Base-by-base conservation (phyloP, 1,140 invertebrate species). In the Eriocheir sinensis region DNA sequence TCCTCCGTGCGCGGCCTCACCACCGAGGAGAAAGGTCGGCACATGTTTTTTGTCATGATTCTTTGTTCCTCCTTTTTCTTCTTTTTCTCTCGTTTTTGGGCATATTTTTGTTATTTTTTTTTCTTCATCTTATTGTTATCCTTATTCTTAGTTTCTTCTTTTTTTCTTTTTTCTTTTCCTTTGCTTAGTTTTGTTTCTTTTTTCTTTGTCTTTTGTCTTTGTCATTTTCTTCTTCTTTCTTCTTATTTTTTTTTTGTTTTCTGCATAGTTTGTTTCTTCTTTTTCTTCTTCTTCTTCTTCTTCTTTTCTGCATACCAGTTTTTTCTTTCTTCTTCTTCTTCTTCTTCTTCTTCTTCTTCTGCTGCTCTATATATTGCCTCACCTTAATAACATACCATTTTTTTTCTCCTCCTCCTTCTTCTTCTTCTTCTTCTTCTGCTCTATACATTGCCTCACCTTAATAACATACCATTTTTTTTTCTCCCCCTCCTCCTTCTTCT, bases 1-100 rank as follows among this genome's bases (percentile, higher is more conserved):
- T 99, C 98, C 95, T 98, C 98, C 36, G 98, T 99, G 32, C 98
- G 98, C 91, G 99, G 99, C 0, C 97, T 99, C 95, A 99, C 98
- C 30, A 98, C 97, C 95, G 98, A 99, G 97, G 99, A 99, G 96
- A 98, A 99, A 98, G 98, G 98, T 98, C 92, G 38, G 40, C 40
- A 85, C 30, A 8, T 48, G 15, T 48, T 48, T 48, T 48, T 15
- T n/a, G n/a, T 48, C 15, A 48, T 48, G 44, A 8, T 48, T 15
- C 15, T 48, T 8, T 48, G 44, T 48, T 48, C 4, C 15, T 8
- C 44, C 15, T 48, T 15, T 92, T 36, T 81, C 2, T 89, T 4
- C 17, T 21, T 34, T 15, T 41, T 32, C 8, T 34, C 41, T 91
- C 91, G 92, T 93, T 91, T 53, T 96, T 85, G 15, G 40, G 27